These are phyloP conservation scores for Steinernema hermaphroditum DNA, from an alignment of 2,888 invertebrate species.

Conservation along the genomic window DNA sequence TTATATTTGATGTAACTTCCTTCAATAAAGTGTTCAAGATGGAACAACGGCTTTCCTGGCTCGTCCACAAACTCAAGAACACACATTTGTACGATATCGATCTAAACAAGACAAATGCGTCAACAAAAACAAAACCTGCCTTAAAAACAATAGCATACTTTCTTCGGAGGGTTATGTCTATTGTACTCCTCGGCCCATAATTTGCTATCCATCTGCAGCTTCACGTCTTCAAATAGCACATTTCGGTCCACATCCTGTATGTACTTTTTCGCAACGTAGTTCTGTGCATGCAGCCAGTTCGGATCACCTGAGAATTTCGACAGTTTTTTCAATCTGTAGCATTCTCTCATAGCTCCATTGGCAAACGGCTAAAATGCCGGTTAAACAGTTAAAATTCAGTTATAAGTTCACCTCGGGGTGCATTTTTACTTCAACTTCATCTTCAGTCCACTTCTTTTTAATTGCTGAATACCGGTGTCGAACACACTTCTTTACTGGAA, in stretches of 20 bases:
- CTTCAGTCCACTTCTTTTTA: slow-evolving; percentile 70
- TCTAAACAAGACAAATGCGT: slow-evolving; percentile 52
- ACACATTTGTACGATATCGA: slow-evolving; percentile 72
- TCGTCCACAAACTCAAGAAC: slow-evolving; percentile 70
- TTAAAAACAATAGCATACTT: slow-evolving; percentile 65
- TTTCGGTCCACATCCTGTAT: slow-evolving; percentile 68
- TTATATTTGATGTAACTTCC: slow-evolving; percentile 73
- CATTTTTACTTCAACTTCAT: slow-evolving; percentile 71
- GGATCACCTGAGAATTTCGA: slow-evolving; percentile 66
- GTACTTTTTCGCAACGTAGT: slow-evolving; percentile 72
- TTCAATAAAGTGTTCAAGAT: slow-evolving; percentile 72
- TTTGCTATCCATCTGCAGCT: slow-evolving; percentile 73
- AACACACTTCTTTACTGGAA: slow-evolving; percentile 68
- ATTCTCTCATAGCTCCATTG: slow-evolving; percentile 72
- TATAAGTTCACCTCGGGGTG: slow-evolving; percentile 67
- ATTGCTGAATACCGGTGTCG: slow-evolving; percentile 71
- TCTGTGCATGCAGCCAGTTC: slow-evolving; percentile 70
- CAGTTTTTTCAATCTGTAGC: slow-evolving; percentile 70
- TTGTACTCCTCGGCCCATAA: slow-evolving; percentile 73
- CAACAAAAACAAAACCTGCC: neutral
- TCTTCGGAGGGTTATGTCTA: slow-evolving; percentile 72
- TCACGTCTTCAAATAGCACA: slow-evolving; percentile 72
- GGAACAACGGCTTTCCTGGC: slow-evolving; percentile 68
- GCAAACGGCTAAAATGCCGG: slow-evolving; percentile 68
- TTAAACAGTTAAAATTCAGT: neutral